Evolutionary conservation across 2,888 invertebrate genomes (phyloP).

Genomic region (Cryptocheilus praepositus): DNA sequence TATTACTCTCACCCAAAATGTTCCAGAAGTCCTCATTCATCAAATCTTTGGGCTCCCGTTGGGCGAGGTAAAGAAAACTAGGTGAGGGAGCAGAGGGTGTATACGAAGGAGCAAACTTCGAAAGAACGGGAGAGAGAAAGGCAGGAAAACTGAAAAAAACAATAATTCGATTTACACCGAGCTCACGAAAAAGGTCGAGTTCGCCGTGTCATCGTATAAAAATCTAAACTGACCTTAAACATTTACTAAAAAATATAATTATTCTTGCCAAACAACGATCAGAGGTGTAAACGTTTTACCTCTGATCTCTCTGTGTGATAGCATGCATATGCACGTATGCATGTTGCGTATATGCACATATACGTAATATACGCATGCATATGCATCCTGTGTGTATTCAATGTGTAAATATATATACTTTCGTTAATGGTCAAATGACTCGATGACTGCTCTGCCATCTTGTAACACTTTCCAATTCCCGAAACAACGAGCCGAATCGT

Average conservation of each 20-base stretch:
- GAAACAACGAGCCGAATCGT: conserved; percentile 24
- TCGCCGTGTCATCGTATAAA: conserved; percentile 65
- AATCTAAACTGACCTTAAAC: conserved; percentile 71
- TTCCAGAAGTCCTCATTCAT: conserved; percentile 21
- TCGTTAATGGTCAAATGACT: conserved; percentile 51
- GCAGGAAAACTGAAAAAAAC: conserved; percentile 12
- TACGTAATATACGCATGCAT: conserved; percentile 17
- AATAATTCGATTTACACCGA: conserved; percentile 26
- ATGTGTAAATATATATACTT: conserved; percentile 36
- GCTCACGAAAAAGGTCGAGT: conserved; percentile 29
- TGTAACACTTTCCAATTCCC: neutral
- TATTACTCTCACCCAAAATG: too few relatives aligned
- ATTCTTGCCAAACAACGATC: conserved; percentile 46
- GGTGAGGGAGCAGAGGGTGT: too few relatives aligned
- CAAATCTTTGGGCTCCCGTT: conserved; percentile 19
- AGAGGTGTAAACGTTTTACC: conserved; percentile 23
- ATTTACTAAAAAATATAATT: conserved; percentile 66
- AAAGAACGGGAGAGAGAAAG: conserved; percentile 15
- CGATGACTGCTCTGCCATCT: conserved; percentile 26
- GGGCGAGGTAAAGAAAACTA: too few relatives aligned
- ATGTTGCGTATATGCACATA: too few relatives aligned
- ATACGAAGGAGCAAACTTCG: too few relatives aligned
- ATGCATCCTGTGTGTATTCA: conserved; percentile 18
- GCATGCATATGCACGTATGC: conserved; percentile 10
- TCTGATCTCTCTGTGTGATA: neutral